Percentiles rank a stretch among this genome's conserved stretches.
Evolutionary conservation across 64 coral and sea anemone species (phyloP).

Genomic region (Montipora sp.): DNA sequence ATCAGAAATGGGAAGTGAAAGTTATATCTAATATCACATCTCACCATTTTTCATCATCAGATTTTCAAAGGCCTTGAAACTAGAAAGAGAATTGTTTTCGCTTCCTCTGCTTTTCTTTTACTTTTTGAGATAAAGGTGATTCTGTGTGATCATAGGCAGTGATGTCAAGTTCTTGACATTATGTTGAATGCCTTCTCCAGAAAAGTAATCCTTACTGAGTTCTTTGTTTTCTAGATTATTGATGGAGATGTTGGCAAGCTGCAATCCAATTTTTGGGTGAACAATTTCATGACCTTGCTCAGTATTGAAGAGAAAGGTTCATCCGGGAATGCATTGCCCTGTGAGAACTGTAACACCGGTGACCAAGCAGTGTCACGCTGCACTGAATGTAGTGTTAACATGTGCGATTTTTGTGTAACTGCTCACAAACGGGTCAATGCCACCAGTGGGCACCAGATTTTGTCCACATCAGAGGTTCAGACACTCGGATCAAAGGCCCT

Average conservation of each 20-base stretch:
- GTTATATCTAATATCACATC: too few relatives aligned
- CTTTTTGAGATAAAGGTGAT: too few relatives aligned
- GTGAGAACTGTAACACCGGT: constrained; percentile 7
- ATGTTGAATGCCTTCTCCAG: too few relatives aligned
- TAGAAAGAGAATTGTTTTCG: too few relatives aligned
- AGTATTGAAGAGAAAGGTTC: background rate
- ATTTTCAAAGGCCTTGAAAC: too few relatives aligned
- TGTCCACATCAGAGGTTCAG: constrained; percentile 41
- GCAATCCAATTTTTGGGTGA: constrained; percentile 26
- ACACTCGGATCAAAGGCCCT: constrained; percentile 31
- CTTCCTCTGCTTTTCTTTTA: too few relatives aligned
- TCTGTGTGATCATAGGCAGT: too few relatives aligned
- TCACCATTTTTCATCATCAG: too few relatives aligned
- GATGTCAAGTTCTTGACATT: too few relatives aligned
- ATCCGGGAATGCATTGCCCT: background rate
- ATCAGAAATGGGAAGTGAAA: too few relatives aligned
- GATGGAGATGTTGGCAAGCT: constrained; percentile 29
- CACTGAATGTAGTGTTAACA: background rate
- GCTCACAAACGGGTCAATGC: constrained; percentile 22
- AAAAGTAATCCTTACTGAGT: background rate
- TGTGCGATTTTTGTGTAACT: constrained; percentile 44
- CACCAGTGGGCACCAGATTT: constrained; percentile 32
- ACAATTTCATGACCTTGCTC: constrained; percentile 20
- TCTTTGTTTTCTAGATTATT: background rate
- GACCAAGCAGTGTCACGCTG: constrained; percentile 13